Evolutionary conservation across 2,888 invertebrate species (phyloP).

Genomic region (Lamproptera curius): DNA sequence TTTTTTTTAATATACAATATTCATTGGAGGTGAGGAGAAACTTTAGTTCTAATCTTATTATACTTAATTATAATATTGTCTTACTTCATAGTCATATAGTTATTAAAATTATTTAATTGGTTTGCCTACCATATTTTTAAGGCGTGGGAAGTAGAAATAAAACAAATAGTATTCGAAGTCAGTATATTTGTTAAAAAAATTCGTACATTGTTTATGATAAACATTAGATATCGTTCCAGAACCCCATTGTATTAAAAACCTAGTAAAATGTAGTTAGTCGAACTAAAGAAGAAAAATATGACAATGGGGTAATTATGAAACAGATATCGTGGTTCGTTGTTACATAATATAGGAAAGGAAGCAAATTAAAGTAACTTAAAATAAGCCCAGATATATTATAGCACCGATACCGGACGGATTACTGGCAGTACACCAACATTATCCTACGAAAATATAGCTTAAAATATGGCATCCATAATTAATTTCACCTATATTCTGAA

Average conservation of each 20-base stretch:
- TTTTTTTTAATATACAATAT: no score
- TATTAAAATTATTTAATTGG: no score
- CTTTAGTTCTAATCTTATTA: no score
- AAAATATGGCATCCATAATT: conserved; percentile 66
- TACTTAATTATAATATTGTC: no score
- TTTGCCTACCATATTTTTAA: no score
- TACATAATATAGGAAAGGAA: conserved; percentile 35
- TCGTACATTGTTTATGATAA: conserved; percentile 49
- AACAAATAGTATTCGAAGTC: conserved; percentile 48
- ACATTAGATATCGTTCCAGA: conserved; percentile 71
- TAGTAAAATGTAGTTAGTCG: conserved; percentile 40
- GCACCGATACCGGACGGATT: conserved; percentile 66
- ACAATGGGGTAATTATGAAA: conserved; percentile 75
- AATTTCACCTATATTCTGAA: conserved; percentile 21
- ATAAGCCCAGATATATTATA: conserved; percentile 37
- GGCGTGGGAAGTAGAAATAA: no score
- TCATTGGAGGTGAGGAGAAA: no score
- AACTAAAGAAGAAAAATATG: conserved; percentile 32
- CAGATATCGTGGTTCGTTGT: conserved; percentile 69
- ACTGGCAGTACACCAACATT: conserved; percentile 39
- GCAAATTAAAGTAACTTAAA: conserved; percentile 27
- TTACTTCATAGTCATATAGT: no score
- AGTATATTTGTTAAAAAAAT: conserved; percentile 74
- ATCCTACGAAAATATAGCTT: conserved; percentile 37
- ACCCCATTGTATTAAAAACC: conserved; percentile 65